Evolutionary conservation across 2,888 invertebrate genomes (phyloP).

Genomic region (Calephelis perditalis): DNA sequence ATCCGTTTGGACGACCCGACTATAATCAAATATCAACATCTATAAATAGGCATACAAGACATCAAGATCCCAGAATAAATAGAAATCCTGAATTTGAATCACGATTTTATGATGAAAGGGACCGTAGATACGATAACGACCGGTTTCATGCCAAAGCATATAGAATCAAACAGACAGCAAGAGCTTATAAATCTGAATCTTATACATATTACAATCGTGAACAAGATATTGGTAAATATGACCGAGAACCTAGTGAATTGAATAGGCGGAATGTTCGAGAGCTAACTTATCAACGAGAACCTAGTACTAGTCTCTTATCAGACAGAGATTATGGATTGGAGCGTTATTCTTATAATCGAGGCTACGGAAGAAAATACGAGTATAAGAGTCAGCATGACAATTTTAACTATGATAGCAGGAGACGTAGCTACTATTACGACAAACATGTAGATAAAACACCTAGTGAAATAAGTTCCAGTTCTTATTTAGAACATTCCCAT

Average conservation of each 20-base stretch:
- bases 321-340: constrained; percentile 35
- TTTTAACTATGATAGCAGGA: constrained; percentile 35
- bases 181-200: constrained; percentile 33
- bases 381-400: constrained; percentile 29
- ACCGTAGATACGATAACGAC: constrained; percentile 43
- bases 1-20: constrained; percentile 34
- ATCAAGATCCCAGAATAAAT: constrained; percentile 51
- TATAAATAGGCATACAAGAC: constrained; percentile 21
- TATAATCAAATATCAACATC: constrained; percentile 26
- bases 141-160: constrained; percentile 32
- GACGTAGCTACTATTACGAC: constrained; percentile 4
- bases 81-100: constrained; percentile 46
- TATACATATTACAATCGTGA: constrained; percentile 40
- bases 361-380: constrained; percentile 22
- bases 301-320: constrained; percentile 31
- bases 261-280: constrained; percentile 36
- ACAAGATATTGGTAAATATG: constrained; percentile 37
- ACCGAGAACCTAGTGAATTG: constrained; percentile 35
- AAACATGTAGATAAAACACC: background rate
- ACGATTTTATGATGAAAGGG: constrained; percentile 39
- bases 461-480: background rate
- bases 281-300: constrained; percentile 32
- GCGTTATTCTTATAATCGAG: constrained; percentile 29
- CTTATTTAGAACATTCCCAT: background rate
- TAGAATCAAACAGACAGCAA: constrained; percentile 28